Conservation (phyloP, 2,113 vertebrate genomes). For the zebrafish (Danio rerio) region DNA sequence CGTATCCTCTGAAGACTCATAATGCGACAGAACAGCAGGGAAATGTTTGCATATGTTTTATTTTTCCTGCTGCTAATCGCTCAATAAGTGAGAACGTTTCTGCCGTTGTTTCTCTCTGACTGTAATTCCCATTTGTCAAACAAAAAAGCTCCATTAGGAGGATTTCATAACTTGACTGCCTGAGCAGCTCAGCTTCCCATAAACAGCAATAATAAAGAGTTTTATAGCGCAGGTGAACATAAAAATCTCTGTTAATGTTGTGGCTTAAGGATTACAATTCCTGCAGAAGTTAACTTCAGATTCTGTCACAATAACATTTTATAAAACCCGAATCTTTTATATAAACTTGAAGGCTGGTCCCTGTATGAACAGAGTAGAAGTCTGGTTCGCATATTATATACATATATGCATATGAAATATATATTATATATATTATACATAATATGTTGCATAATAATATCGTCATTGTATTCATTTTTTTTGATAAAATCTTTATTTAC, state of each 20-base stretch:
- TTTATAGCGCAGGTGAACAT: not conserved
- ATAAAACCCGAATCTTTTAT: no score
- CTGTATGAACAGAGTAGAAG: no score
- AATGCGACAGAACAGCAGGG: not conserved
- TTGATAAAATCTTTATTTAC: no score
- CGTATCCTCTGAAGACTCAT: not conserved
- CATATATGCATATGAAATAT: no score
- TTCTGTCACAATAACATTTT: no score
- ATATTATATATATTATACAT: no score
- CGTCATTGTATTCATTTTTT: no score
- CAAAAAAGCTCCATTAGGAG: constrained; percentile 20
- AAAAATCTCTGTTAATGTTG: not conserved
- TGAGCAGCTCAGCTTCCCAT: not conserved
- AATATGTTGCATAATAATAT: no score
- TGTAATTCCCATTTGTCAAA: constrained; percentile 18
- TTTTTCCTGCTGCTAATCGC: not conserved
- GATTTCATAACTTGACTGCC: not conserved
- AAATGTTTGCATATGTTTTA: constrained; percentile 28
- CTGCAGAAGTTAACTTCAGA: no score
- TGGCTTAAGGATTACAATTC: not conserved
- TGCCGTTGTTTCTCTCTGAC: not conserved
- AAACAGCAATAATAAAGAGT: not conserved
- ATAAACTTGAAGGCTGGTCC: no score
- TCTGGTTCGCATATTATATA: no score
- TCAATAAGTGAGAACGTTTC: not conserved